Conservation (phyloP, 2,888 invertebrate genomes). For the Meloe dianella region DNA sequence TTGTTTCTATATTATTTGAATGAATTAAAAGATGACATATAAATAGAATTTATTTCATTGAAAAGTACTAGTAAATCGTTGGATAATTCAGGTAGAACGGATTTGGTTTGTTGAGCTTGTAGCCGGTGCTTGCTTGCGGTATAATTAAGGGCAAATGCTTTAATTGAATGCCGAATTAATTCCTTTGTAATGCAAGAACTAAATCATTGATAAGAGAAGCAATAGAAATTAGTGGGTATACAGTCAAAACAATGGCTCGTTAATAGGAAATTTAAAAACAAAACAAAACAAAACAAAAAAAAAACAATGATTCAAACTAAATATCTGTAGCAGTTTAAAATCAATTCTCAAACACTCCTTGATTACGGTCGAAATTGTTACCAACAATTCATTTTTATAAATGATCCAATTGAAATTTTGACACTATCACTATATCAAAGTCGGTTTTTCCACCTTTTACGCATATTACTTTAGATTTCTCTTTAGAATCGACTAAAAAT, state of each 20-base stretch:
- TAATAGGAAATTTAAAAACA: not conserved
- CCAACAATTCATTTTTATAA: constrained; percentile 24
- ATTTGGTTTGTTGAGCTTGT: constrained; percentile 27
- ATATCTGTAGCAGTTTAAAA: not conserved
- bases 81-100: constrained; percentile 28
- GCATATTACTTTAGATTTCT: constrained; percentile 36
- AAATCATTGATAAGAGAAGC: constrained; percentile 27
- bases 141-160: constrained; percentile 34
- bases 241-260: not conserved
- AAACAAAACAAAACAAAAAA: not conserved
- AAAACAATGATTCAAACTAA: too few relatives aligned
- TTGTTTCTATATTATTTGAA: not conserved
- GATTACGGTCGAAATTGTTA: constrained; percentile 18
- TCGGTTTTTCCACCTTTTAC: constrained; percentile 31
- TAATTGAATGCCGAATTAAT: constrained; percentile 33
- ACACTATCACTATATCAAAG: constrained; percentile 31
- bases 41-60: not conserved
- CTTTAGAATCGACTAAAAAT: too few relatives aligned
- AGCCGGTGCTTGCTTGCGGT: constrained; percentile 27
- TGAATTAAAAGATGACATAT: constrained; percentile 4
- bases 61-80: constrained; percentile 20
- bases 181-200: constrained; percentile 33
- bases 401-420: constrained; percentile 35
- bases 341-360: not conserved
- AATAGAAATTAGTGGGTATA: constrained; percentile 23